phyloP scores from a whole-genome alignment of 2,888 invertebrate species.

The Cerceris rybyensis region DNA sequence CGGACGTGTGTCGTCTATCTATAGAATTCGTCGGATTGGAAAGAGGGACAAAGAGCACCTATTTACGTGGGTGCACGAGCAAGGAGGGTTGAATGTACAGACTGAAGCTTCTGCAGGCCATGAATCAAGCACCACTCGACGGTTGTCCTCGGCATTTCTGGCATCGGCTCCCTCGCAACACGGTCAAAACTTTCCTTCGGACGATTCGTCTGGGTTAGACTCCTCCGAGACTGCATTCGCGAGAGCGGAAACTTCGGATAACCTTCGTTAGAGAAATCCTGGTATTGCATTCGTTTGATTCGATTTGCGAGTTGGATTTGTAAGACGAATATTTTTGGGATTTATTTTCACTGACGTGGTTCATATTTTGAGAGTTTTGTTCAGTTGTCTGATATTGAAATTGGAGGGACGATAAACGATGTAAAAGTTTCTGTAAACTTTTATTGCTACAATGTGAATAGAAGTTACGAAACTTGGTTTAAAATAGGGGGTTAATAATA shows the following conservation, averaged over 20 bases:
- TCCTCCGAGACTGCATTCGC: background rate
- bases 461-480: too few relatives aligned
- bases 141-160: conserved; percentile 38
- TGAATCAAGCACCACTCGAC: conserved; percentile 55
- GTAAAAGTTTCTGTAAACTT: too few relatives aligned
- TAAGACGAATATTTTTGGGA: background rate
- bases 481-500: too few relatives aligned
- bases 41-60: conserved; percentile 26
- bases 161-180: conserved; percentile 16
- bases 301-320: background rate
- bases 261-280: background rate
- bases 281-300: background rate
- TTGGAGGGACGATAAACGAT: too few relatives aligned
- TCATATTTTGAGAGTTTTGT: too few relatives aligned
- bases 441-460: too few relatives aligned
- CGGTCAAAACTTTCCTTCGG: conserved; percentile 12
- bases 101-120: conserved; percentile 24
- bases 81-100: conserved; percentile 11
- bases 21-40: conserved; percentile 3
- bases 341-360: background rate
- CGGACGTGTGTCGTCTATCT: conserved; percentile 29
- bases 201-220: conserved; percentile 18
- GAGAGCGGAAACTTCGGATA: background rate
- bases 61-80: conserved; percentile 30
- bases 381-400: too few relatives aligned